Base-by-base conservation (phyloP, 30 jellyfish, hydroid and myxozoan species). In the Phacellophora camtschatica region DNA sequence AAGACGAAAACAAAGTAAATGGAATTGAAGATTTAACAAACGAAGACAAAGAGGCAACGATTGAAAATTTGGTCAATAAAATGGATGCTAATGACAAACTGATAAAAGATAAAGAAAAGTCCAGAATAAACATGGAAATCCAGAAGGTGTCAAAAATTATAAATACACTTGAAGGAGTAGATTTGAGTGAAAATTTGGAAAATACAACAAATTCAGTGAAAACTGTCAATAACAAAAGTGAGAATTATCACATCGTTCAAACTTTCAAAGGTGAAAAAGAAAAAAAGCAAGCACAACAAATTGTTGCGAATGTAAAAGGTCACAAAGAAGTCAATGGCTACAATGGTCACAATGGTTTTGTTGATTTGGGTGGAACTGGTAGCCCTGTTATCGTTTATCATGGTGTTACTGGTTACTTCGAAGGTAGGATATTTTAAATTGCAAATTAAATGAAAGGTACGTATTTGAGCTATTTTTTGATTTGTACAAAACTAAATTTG, bases 311-410 rank as follows among this genome's bases (percentile, higher is more conserved):
- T 36, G 63, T 10, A 16, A 35, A 66, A n/a, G 83, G 72, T 11
- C 24, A 55, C 36, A 25, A 5, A 4, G 83, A 48, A 1, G 8
- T 4, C 1, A 32, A 23, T 16, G 2, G 36, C 12, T 51, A 30
- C 19, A 43, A 16, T 42, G 78, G 41, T 7, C 56, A 30, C 8
- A 24, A 11, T 42, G 81, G 95, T 10, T 77, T 95, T 31, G 37
- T 84, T 56, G 95, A 96, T 13, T 31, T 93, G 25, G 95, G 97
- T 50, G 93, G 99, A 42, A 86, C 82, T 37, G 99, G 99, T 39
- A 93, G 99, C 42, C 99, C 99, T 0, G 95, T 93, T 33, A 73
- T 93, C 4, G 35, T 93, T n/a, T 96, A 93, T 69, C 83, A 86
- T 41, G 99, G 99, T 23, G 86, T 92, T 1, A 93, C 97, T 1